Evolutionary conservation across 1,140 invertebrate species (phyloP).

Genomic region (Lucilia cuprina): DNA sequence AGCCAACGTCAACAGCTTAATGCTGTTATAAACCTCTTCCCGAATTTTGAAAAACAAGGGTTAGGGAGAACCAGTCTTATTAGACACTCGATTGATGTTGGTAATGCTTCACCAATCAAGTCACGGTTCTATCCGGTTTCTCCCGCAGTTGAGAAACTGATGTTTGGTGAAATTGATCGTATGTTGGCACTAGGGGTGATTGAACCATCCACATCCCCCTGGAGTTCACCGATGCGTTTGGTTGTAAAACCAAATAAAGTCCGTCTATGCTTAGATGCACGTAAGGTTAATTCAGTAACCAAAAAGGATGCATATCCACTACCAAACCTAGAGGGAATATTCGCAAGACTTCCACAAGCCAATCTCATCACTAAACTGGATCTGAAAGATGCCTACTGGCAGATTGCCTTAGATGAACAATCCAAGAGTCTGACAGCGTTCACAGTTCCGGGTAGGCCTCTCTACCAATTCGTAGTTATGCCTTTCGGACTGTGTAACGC

Average conservation of each 20-base stretch:
- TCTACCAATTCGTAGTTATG: constrained; percentile 44
- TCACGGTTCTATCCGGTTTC: too few species aligned
- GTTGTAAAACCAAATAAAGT: constrained; percentile 13
- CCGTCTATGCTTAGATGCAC: constrained; percentile 20
- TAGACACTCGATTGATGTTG: too few species aligned
- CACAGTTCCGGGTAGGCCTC: constrained; percentile 50
- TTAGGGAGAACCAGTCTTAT: too few species aligned
- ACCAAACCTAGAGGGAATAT: constrained; percentile 21
- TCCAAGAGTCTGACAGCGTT: constrained; percentile 59
- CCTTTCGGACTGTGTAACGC: constrained; percentile 25
- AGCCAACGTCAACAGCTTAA: constrained; percentile 1
- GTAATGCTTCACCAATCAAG: too few species aligned
- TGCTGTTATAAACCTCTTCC: too few species aligned
- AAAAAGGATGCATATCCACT: constrained; percentile 10
- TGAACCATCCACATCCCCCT: neutral
- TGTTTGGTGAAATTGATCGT: too few species aligned
- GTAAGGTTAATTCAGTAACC: constrained; percentile 13
- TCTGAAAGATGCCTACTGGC: constrained; percentile 23
- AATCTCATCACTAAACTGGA: neutral
- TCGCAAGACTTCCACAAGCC: constrained; percentile 3
- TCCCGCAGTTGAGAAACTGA: too few species aligned
- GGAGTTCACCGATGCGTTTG: constrained; percentile 4
- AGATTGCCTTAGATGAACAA: constrained; percentile 35
- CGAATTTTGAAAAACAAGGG: too few species aligned
- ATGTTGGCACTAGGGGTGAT: too few species aligned